Evolutionary conservation across 2,888 invertebrate genomes (phyloP), one percentile per base, ranked within the genome.

Genomic region (Dynastes grantii): DNA sequence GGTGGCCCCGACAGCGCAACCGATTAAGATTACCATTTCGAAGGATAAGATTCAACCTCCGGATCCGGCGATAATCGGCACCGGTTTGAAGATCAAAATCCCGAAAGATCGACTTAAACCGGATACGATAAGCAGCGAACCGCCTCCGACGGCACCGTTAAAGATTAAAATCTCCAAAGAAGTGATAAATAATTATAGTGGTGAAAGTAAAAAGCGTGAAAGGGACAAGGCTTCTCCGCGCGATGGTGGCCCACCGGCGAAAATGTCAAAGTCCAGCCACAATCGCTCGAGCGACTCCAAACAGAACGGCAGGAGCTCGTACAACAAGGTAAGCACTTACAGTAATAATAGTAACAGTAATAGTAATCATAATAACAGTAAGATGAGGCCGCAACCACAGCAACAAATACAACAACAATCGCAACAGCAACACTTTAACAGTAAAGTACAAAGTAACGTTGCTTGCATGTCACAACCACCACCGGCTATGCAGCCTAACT

Each of bases 101-200:
- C 93, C 95, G 0, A 95, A 95, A 85, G 95, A 95, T 81, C 90
- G 94, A 73, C 88, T 95, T 61, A 92, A 93, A 83, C 90, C 90
- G 70, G 92, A 89, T 81, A 73, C 86, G 79, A 85, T 88, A 77
- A 76, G 63, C 11, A 68, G 13, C 61, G 63, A 76, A 49, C 81
- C 83, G 75, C 80, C 81, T 53, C 80, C 82, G n/a, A 84, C 81
- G 53, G 82, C 80, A 11, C 78, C 55, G 40, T 88, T 95, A 61
- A 95, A 95, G 88, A 94, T 96, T 83, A 96, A 95, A 90, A 95
- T 96, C 82, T 92, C 95, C 37, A 95, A 95, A 85, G 95, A 95
- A 81, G 91, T 92, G 78, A 90, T 94, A 67, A 93, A 84, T 84
- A 84, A 85, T 82, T 86, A 84, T 78, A 83, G 82, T 82, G 77